A percentile compares a stretch with the other conserved stretches of the same genome.
These are phyloP conservation scores for Corynorhinus townsendii DNA, from an alignment of 2,113 vertebrate genomes.

Conservation along the genomic window DNA sequence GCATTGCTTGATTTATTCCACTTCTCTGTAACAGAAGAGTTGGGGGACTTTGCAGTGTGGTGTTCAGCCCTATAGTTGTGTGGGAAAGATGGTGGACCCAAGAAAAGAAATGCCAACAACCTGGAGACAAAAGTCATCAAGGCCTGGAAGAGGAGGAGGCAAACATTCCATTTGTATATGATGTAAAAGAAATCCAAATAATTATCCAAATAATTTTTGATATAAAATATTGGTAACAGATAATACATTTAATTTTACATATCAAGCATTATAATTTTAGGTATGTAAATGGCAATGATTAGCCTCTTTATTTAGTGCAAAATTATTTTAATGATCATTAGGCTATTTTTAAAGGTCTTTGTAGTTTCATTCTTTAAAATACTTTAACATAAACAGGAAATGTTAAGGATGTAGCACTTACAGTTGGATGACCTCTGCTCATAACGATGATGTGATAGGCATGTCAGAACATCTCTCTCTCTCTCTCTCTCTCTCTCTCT, in stretches of 20 bases:
- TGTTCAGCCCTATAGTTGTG: not conserved
- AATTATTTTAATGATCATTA: not conserved
- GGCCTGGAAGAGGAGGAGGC: not conserved
- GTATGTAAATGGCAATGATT: not conserved
- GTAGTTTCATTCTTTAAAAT: not conserved
- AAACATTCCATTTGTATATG: not conserved
- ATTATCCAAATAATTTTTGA: not conserved
- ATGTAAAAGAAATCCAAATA: not conserved
- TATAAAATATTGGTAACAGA: not conserved
- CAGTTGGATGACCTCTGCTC: not conserved
- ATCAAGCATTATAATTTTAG: not conserved
- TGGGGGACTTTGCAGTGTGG: no score
- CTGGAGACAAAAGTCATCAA: not conserved
- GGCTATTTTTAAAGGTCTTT: not conserved
- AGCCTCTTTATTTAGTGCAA: not conserved
- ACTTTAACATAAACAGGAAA: not conserved
- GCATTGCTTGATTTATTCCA: no score
- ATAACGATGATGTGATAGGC: not conserved
- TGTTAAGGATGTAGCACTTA: not conserved
- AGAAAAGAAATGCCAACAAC: not conserved
- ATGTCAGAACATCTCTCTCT: not conserved
- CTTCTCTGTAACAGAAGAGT: no score
- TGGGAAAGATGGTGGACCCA: not conserved
- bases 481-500: no score
- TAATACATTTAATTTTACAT: not conserved